phyloP scores from a whole-genome alignment of 92 coral and sea anemone genomes.

The Galaxea fascicularis region DNA sequence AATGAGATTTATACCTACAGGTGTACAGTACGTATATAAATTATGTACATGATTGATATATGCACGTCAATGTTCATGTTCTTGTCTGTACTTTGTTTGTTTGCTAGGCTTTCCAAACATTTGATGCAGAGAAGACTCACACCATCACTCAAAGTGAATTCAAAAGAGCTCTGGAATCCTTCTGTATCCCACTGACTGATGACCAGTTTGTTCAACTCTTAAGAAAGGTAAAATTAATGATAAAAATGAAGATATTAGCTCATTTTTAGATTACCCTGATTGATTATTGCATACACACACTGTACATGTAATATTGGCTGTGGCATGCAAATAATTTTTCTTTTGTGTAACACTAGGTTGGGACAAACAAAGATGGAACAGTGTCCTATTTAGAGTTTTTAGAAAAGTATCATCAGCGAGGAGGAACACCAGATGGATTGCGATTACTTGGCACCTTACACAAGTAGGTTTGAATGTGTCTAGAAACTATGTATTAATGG shows the following conservation, averaged over 20 bases:
- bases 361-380: constrained; percentile 88
- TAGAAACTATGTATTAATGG: no score
- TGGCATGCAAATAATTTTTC: background rate
- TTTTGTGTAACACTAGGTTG: constrained; percentile 51
- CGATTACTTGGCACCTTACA: constrained; percentile 75
- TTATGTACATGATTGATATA: background rate
- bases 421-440: constrained; percentile 86
- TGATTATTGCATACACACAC: no score
- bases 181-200: constrained; percentile 86
- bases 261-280: no score
- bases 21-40: no score
- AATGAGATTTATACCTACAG: no score
- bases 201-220: constrained; percentile 85
- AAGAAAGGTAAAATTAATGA: constrained; percentile 70
- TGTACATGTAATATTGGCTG: no score
- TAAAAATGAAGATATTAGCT: no score
- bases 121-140: constrained; percentile 83
- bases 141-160: constrained; percentile 93
- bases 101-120: constrained; percentile 86
- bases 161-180: constrained; percentile 81
- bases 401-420: constrained; percentile 82
- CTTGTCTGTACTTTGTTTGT: background rate
- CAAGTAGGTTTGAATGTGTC: constrained; percentile 54
- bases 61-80: background rate
- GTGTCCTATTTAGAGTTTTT: constrained; percentile 85